phyloP scores from a whole-genome alignment of 1,140 invertebrate genomes.

The Zaprionus africanus region DNA sequence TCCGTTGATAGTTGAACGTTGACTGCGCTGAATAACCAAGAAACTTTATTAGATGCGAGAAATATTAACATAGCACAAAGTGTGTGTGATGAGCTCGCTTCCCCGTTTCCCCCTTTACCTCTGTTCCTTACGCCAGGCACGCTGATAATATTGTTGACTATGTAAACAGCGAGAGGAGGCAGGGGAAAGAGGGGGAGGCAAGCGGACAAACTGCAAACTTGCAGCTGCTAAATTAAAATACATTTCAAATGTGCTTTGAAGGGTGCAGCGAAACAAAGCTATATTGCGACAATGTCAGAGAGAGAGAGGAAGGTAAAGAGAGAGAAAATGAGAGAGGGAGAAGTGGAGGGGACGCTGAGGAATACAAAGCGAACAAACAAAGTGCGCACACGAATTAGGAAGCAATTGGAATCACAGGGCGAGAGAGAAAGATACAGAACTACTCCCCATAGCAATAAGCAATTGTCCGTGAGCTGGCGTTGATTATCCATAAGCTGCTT shows the following conservation, averaged over 20 bases:
- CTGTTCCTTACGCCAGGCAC: not conserved
- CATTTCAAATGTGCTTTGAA: conserved; percentile 61
- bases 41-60: conserved; percentile 76
- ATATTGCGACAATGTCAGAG: not conserved
- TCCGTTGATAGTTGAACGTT: conserved; percentile 39
- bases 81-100: not conserved
- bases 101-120: not conserved
- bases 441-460: not conserved
- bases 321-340: not conserved
- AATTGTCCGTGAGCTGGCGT: not conserved
- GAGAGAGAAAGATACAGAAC: not conserved
- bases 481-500: conserved; percentile 10
- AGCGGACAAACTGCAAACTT: conserved; percentile 44
- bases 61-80: conserved; percentile 65
- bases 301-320: not conserved
- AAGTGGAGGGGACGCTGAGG: not conserved
- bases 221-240: conserved; percentile 66
- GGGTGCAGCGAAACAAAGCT: not conserved
- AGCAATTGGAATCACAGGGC: not conserved
- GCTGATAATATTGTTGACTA: conserved; percentile 1
- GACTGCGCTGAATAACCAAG: conserved; percentile 35
- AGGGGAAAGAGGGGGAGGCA: conserved; percentile 32
- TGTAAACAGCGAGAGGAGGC: conserved; percentile 1
- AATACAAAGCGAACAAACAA: not conserved
- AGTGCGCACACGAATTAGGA: not conserved